These are phyloP conservation scores for Agrenia bidenticulata DNA, from an alignment of 2,888 invertebrate species.

Conservation along the genomic window DNA sequence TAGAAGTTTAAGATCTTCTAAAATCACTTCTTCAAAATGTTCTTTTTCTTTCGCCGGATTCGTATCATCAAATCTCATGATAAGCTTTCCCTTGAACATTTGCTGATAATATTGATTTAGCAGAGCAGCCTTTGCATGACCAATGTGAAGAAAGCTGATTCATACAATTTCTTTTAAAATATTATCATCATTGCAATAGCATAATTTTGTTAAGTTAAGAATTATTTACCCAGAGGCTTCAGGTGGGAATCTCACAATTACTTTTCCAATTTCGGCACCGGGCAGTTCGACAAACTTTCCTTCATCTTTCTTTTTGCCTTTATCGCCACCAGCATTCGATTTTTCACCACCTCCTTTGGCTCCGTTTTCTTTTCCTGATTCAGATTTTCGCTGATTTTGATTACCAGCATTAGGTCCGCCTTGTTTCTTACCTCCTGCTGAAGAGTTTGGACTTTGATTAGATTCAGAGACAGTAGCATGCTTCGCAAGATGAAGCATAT, in stretches of 20 bases:
- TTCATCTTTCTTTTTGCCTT: constrained; percentile 69
- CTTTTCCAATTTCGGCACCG: constrained; percentile 95
- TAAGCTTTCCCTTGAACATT: constrained; percentile 86
- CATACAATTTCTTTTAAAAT: too few species aligned
- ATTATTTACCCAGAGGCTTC: constrained; percentile 95
- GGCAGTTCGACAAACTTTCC: constrained; percentile 97
- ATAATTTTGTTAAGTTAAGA: too few species aligned
- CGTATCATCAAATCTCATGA: constrained; percentile 99
- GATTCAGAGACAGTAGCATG: constrained; percentile 19
- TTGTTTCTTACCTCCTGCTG: constrained; percentile 8
- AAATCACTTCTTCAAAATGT: constrained; percentile 94
- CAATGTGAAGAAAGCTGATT: constrained; percentile 85
- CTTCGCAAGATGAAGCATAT: constrained; percentile 41
- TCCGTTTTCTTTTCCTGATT: neutral
- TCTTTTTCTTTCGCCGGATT: constrained; percentile 98
- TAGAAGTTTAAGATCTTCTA: constrained; percentile 87
- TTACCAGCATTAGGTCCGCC: neutral
- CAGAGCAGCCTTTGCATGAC: constrained; percentile 98
- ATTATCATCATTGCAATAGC: too few species aligned
- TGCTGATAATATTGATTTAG: constrained; percentile 96
- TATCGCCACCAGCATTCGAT: constrained; percentile 31
- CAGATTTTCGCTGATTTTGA: neutral
- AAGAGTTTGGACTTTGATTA: constrained; percentile 31
- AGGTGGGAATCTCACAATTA: constrained; percentile 97
- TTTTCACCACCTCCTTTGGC: neutral